A percentile compares a stretch with the other conserved stretches of the same genome.
Conservation (phyloP, 2,888 invertebrate species). For the Pyrrhosoma nymphula region DNA sequence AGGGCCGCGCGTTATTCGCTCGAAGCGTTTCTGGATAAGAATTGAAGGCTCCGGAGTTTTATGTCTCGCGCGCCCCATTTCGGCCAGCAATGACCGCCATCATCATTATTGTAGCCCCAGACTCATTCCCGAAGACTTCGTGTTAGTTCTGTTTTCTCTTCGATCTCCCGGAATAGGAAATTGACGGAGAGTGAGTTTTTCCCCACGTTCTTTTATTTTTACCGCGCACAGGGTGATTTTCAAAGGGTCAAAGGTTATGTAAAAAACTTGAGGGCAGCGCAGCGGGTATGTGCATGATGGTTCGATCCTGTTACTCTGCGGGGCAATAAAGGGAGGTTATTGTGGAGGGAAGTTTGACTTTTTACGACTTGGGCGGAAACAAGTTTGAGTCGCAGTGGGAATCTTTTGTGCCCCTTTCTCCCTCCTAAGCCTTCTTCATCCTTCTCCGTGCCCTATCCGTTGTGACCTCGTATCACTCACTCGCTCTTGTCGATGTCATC, state of each 20-base stretch:
- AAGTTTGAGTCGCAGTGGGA: not conserved
- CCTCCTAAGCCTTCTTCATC: not conserved
- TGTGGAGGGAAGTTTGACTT: constrained; percentile 13
- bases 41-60: not conserved
- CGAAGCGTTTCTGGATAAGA: not conserved
- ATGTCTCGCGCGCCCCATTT: not conserved
- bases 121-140: not conserved
- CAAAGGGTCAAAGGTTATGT: not conserved
- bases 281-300: not conserved
- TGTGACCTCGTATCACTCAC: constrained; percentile 16
- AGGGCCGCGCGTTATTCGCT: not conserved
- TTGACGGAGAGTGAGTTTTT: not conserved
- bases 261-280: not conserved
- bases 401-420: not conserved
- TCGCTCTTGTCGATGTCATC: not conserved
- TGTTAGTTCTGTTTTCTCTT: not conserved
- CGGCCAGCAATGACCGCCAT: not conserved
- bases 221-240: not conserved
- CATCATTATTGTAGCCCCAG: not conserved
- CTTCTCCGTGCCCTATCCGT: not conserved
- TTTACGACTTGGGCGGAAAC: not conserved
- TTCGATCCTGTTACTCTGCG: not conserved
- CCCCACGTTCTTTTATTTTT: not conserved
- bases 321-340: constrained; percentile 21
- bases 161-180: not conserved